These are phyloP conservation scores for Archaeoteleia sp. DNA, from an alignment of 2,888 invertebrate genomes.

Conservation along the genomic window DNA sequence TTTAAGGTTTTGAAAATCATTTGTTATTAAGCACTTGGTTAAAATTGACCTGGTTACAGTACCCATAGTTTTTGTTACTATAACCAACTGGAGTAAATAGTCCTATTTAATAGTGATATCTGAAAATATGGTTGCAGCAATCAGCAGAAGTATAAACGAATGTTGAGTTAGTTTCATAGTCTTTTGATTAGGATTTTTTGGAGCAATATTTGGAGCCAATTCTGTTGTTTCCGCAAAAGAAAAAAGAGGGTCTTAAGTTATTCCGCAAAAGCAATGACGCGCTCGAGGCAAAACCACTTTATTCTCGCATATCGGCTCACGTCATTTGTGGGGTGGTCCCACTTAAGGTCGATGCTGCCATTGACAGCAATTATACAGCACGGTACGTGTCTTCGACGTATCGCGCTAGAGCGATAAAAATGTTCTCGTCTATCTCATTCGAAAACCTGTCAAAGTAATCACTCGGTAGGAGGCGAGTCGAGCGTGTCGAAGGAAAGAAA, in stretches of 20 bases:
- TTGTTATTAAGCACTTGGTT: too few species aligned
- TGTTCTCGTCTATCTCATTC: conserved; percentile 41
- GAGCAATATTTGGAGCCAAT: too few species aligned
- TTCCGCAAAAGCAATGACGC: conserved; percentile 10
- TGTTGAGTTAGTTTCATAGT: too few species aligned
- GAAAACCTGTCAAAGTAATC: conserved; percentile 52
- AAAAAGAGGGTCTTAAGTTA: neutral
- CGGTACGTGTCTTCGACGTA: conserved; percentile 46
- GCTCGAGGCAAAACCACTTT: conserved; percentile 24
- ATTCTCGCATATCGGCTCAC: conserved; percentile 24
- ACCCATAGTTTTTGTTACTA: too few species aligned
- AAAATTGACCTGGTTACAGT: too few species aligned
- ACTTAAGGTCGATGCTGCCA: conserved; percentile 42
- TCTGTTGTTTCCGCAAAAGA: neutral
- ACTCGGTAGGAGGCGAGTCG: conserved; percentile 42
- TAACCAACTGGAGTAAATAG: too few species aligned
- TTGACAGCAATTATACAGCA: conserved; percentile 47
- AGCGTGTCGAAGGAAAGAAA: conserved; percentile 40
- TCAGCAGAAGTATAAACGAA: too few species aligned
- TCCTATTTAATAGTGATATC: too few species aligned
- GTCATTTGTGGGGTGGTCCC: conserved; percentile 27
- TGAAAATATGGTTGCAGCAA: too few species aligned
- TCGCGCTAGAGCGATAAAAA: conserved; percentile 39
- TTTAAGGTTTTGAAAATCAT: too few species aligned
- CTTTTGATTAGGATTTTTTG: too few species aligned